Percentiles rank a stretch among this genome's conserved stretches.
phyloP scores from a whole-genome alignment of 2,797 vertebrate species.

The Sebastes oblongus region DNA sequence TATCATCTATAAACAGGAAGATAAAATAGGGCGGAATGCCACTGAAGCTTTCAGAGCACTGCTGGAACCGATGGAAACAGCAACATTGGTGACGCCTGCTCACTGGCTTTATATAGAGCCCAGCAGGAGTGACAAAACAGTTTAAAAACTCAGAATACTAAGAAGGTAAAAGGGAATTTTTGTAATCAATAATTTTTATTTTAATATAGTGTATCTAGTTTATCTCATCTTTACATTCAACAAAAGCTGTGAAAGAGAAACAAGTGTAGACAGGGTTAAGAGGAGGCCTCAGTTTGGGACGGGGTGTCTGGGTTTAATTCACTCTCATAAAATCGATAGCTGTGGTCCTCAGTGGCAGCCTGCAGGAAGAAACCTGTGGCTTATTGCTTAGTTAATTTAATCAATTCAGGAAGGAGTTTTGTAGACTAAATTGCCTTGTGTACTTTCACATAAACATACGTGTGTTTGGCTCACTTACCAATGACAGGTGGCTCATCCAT shows the following conservation, averaged over 20 bases:
- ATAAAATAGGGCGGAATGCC: slow-evolving; percentile 23
- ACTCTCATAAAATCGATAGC: slow-evolving; percentile 10
- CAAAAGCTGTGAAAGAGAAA: background rate
- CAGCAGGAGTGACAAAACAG: background rate
- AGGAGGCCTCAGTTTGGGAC: background rate
- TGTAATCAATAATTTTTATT: background rate
- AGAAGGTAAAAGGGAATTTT: background rate
- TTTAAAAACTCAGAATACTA: background rate
- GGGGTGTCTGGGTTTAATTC: background rate
- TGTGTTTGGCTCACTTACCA: slow-evolving; percentile 82
- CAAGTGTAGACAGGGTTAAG: background rate
- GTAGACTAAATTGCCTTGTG: background rate
- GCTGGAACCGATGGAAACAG: background rate
- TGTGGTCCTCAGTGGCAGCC: background rate
- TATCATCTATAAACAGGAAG: slow-evolving; percentile 40
- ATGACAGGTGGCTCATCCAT: slow-evolving; percentile 99
- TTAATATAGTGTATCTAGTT: background rate
- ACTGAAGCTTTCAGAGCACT: slow-evolving; percentile 17
- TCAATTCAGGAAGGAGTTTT: background rate
- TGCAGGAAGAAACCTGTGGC: slow-evolving; percentile 6
- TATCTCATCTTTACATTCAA: background rate
- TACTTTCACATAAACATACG: background rate
- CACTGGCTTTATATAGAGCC: background rate
- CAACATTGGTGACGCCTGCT: background rate
- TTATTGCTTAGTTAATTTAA: slow-evolving; percentile 2